Evolutionary conservation across 2,797 vertebrate species (phyloP).

Genomic region (Rhynchonycteris naso): DNA sequence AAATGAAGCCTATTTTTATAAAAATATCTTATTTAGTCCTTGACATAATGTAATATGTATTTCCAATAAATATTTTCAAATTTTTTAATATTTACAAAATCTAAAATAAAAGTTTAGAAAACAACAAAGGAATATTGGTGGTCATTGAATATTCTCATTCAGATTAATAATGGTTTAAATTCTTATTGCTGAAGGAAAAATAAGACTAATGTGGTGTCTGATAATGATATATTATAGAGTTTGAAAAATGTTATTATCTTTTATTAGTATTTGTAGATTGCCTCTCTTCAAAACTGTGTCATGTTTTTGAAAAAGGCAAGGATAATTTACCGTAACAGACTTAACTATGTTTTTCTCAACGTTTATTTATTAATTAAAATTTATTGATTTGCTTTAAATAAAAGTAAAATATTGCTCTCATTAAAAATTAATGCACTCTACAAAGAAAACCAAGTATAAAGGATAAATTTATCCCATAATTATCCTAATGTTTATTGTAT

Average conservation of each 20-base stretch:
- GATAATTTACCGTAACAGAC: not conserved
- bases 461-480: not conserved
- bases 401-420: constrained; percentile 11
- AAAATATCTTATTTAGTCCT: not conserved
- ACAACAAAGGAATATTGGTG: not conserved
- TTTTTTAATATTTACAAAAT: not conserved
- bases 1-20: not conserved
- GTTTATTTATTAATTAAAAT: not conserved
- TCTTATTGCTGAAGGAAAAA: not conserved
- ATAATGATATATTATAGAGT: not conserved
- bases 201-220: not conserved
- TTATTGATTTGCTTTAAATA: not conserved
- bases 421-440: constrained; percentile 62
- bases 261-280: not conserved
- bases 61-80: not conserved
- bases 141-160: not conserved
- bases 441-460: constrained; percentile 55
- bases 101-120: constrained; percentile 12
- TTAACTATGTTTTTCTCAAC: not conserved
- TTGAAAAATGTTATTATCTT: not conserved
- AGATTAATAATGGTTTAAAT: not conserved
- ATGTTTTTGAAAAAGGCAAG: constrained; percentile 22
- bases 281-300: constrained; percentile 20
- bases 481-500: constrained; percentile 7
- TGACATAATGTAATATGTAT: not conserved